Conservation (phyloP, 2,113 vertebrate species). For the Hemicordylus capensis region DNA sequence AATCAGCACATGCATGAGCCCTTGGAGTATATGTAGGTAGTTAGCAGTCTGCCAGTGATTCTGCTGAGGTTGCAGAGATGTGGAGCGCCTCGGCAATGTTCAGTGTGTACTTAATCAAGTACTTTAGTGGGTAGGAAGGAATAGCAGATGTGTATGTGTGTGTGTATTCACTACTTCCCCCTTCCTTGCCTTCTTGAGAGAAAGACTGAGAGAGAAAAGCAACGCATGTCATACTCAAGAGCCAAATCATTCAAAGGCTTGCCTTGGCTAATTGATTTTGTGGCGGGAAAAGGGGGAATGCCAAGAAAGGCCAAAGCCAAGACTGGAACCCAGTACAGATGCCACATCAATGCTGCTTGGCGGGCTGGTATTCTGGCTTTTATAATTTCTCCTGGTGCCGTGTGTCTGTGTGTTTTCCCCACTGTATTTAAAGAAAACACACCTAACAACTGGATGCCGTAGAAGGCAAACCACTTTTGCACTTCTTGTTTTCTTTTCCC, state of each 20-base stretch:
- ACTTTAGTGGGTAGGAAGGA: no score
- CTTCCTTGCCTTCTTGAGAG: neutral
- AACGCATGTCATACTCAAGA: neutral
- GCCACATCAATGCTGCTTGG: conserved; percentile 46
- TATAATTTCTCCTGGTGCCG: conserved; percentile 63
- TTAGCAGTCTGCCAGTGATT: neutral
- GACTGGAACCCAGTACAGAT: conserved; percentile 51
- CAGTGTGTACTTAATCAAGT: neutral
- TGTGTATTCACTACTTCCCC: neutral
- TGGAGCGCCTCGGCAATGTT: neutral
- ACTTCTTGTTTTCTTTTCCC: conserved; percentile 46
- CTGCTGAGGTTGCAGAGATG: neutral
- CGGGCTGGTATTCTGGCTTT: conserved; percentile 44
- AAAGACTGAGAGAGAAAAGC: neutral
- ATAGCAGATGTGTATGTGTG: neutral
- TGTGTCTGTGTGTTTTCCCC: conserved; percentile 46
- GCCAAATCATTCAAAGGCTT: neutral
- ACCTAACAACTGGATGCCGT: conserved; percentile 60
- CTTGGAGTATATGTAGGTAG: neutral
- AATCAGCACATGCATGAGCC: rapidly evolving
- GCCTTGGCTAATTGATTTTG: conserved; percentile 30
- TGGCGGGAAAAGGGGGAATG: conserved; percentile 11
- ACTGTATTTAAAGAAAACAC: conserved; percentile 61
- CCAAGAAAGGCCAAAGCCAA: conserved; percentile 25
- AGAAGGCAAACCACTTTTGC: conserved; percentile 48